Evolutionary conservation across 2,888 invertebrate species (phyloP), one percentile per base, ranked within the genome.

Genomic region (Acrobasis consociella): DNA sequence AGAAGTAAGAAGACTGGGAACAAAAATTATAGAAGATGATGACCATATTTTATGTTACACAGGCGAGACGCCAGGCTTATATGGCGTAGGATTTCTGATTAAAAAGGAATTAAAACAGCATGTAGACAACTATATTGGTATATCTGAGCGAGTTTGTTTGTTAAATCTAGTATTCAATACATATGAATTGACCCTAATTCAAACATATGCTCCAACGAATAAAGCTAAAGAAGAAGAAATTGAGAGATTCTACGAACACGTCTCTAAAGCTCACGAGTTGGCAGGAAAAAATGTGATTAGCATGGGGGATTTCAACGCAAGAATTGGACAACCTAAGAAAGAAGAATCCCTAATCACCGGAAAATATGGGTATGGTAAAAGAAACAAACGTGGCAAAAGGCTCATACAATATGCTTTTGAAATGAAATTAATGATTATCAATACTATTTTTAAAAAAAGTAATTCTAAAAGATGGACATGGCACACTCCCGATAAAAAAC

Each of bases 81-180:
- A 46, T 31, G 53, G 46, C 1, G 53, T 61, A 1, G 61, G 53
- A 7, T 53, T 61, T 9, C 13, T 61, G 1, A 46, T 61, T 13
- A 53, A 53, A 53, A 61, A 61, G 22, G n/a, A 61, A 42, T n/a
- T 42, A 31, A 53, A 53, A n/a, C 7, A 1, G 22, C 11, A 52
- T n/a, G 8, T 11, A 5, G 2, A 16, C 5, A 49, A 5, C 5
- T 49, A 15, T 11, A 5, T 49, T n/a, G 3, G 49, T 49, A 15
- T 49, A 49, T 49, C 49, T 11, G 49, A 49, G 8, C 1, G 49
- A 49, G 49, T 49, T 8, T 9, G 1, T 11, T 16, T 49, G n/a
- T n/a, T 49, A 49, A 49, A 49, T 5, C 5, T 5, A 8, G n/a
- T 15, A 13, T 15, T 49, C 49, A 16, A 11, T 11, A 16, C 5